These are phyloP conservation scores for Dicyrtoma fusca DNA, from an alignment of 2,888 invertebrate genomes.

Conservation along the genomic window DNA sequence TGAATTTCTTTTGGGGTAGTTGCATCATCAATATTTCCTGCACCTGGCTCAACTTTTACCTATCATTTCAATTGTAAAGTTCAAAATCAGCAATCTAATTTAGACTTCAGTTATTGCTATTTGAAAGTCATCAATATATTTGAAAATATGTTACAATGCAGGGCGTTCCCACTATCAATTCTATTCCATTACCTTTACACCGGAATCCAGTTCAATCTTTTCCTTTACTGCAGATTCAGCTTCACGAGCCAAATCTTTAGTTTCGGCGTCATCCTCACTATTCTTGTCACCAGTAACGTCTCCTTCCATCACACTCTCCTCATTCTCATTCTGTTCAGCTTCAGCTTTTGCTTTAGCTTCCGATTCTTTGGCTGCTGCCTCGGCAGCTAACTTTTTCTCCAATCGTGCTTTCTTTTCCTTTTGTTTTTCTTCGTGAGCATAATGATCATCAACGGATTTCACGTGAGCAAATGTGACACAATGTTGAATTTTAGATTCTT, in stretches of 20 bases:
- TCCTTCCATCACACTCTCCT: slow-evolving; percentile 10
- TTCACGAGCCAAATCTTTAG: background rate
- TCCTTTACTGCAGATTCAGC: background rate
- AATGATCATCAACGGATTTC: slow-evolving; percentile 53
- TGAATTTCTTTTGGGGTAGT: background rate
- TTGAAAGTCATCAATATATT: too few relatives aligned
- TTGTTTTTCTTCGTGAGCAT: slow-evolving; percentile 39
- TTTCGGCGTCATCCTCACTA: background rate
- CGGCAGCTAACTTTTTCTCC: slow-evolving; percentile 35
- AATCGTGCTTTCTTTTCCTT: slow-evolving; percentile 43
- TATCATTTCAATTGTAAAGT: slow-evolving; percentile 1
- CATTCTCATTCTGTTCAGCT: slow-evolving; percentile 20
- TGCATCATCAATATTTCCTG: background rate
- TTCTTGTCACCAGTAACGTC: slow-evolving; percentile 15
- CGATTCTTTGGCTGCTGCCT: background rate
- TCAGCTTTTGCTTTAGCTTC: slow-evolving; percentile 17
- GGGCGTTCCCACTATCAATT: too few relatives aligned
- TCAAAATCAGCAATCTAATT: background rate
- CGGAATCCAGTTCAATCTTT: background rate
- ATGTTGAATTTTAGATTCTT: slow-evolving; percentile 49
- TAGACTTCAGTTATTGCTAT: too few relatives aligned
- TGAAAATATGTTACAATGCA: too few relatives aligned
- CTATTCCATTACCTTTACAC: too few relatives aligned
- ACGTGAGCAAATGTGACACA: slow-evolving; percentile 54
- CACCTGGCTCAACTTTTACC: background rate